These are phyloP conservation scores for Spatula versicolor DNA, from an alignment of 2,797 vertebrate genomes.

Conservation along the genomic window DNA sequence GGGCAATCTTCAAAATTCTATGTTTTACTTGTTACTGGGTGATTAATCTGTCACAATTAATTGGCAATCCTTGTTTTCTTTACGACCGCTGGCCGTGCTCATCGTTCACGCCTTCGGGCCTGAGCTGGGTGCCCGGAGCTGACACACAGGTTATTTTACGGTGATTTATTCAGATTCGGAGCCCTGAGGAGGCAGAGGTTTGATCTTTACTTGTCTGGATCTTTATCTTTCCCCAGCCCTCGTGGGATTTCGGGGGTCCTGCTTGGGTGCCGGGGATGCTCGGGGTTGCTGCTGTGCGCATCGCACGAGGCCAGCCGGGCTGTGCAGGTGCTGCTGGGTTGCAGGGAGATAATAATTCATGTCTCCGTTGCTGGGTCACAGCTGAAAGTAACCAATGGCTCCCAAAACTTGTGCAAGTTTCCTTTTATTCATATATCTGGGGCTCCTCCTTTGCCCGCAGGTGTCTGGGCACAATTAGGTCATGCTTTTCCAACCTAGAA, in stretches of 20 bases:
- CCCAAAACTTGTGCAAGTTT: neutral
- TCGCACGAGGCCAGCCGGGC: fast-evolving
- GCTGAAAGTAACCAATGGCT: conserved; percentile 36
- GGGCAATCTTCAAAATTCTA: neutral
- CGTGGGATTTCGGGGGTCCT: neutral
- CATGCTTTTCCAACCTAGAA: neutral
- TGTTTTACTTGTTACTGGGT: neutral
- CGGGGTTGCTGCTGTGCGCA: neutral
- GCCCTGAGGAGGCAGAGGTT: neutral
- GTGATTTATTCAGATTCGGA: neutral
- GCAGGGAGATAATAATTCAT: neutral
- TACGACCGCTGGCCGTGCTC: neutral
- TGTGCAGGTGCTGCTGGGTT: neutral
- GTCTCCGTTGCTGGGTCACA: neutral
- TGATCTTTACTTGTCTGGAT: neutral
- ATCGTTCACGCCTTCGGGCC: neutral
- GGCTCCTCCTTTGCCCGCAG: neutral
- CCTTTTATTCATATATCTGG: neutral
- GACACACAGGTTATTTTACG: neutral
- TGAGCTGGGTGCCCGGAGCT: conserved; percentile 6
- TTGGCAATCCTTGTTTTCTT: neutral
- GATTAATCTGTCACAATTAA: neutral
- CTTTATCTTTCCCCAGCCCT: neutral
- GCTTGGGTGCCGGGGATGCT: neutral
- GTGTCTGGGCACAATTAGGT: neutral